Conservation (phyloP, 1,140 invertebrate species). For the Macrobrachium nipponense region DNA sequence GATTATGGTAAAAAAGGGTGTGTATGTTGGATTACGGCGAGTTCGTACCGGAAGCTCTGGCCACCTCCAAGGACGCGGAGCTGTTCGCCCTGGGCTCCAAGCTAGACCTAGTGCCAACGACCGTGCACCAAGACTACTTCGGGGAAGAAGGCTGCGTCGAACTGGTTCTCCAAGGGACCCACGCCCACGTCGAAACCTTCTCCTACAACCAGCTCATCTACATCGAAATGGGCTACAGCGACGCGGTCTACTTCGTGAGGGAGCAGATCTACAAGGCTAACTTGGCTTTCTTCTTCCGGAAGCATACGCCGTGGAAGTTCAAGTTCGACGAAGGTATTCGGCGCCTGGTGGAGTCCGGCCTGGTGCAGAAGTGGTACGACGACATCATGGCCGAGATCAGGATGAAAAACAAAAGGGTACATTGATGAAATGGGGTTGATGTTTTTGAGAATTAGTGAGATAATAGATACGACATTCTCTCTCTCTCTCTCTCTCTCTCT, state of each 20-base stretch:
- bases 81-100: neutral
- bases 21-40: too few relatives aligned
- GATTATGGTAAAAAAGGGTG: too few relatives aligned
- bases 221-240: slow-evolving; percentile 4
- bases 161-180: neutral
- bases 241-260: neutral
- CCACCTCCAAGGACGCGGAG: too few relatives aligned
- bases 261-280: slow-evolving; percentile 33
- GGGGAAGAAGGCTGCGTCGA: slow-evolving; percentile 28
- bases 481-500: too few relatives aligned
- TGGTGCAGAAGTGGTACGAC: slow-evolving; percentile 26
- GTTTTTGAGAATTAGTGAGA: too few relatives aligned
- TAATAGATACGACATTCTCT: too few relatives aligned
- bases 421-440: neutral
- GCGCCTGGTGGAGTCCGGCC: slow-evolving; percentile 1
- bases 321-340: neutral
- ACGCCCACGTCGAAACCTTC: slow-evolving; percentile 33
- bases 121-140: neutral
- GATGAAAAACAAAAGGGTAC: neutral
- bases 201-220: slow-evolving; percentile 28
- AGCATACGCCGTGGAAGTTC: slow-evolving; percentile 25
- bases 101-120: slow-evolving; percentile 11
- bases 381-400: neutral
- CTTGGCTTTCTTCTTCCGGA: slow-evolving; percentile 40
- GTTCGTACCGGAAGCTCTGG: too few relatives aligned